phyloP scores from a whole-genome alignment of 2,888 invertebrate species.

The Hirtodrosophila cameraria region DNA sequence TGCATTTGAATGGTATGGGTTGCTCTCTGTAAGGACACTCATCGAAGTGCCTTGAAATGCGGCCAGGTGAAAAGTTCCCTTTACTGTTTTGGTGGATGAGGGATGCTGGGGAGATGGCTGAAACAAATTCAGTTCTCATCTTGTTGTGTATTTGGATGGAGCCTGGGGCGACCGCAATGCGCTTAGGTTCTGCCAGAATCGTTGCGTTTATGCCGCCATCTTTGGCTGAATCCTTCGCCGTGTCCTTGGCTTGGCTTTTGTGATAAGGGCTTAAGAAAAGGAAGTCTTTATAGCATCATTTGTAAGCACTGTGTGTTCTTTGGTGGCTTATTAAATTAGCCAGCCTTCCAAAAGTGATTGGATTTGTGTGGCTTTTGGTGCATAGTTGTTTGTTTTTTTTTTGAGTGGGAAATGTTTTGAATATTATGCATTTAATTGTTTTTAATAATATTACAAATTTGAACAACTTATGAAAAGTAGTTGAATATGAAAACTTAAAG shows the following conservation, averaged over 20 bases:
- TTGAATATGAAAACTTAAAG: too few relatives aligned
- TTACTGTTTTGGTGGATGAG: slow-evolving; percentile 8
- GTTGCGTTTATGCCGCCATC: slow-evolving; percentile 12
- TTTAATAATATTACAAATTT: too few relatives aligned
- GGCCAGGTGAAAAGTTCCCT: slow-evolving; percentile 57
- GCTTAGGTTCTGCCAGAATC: slow-evolving; percentile 20
- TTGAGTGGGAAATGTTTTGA: too few relatives aligned
- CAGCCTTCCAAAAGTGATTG: slow-evolving; percentile 24
- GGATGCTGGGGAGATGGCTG: rapidly evolving
- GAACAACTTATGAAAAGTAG: too few relatives aligned
- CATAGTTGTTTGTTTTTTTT: too few relatives aligned
- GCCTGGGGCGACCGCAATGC: slow-evolving; percentile 28
- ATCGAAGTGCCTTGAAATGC: slow-evolving; percentile 53
- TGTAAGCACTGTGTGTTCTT: slow-evolving; percentile 43
- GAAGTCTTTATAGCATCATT: slow-evolving; percentile 37
- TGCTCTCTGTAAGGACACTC: slow-evolving; percentile 23
- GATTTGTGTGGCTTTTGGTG: slow-evolving; percentile 18
- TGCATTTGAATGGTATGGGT: slow-evolving; percentile 14
- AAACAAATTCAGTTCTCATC: too few relatives aligned
- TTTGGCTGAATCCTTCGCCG: slow-evolving; percentile 9
- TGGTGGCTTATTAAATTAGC: slow-evolving; percentile 58
- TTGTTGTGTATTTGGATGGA: slow-evolving; percentile 1
- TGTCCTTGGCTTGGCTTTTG: slow-evolving; percentile 4
- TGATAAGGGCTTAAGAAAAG: slow-evolving; percentile 9
- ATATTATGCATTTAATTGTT: too few relatives aligned